A percentile compares a stretch with the other conserved stretches of the same genome.
These are phyloP conservation scores for Pelochelys cantorii DNA, from an alignment of 2,797 vertebrate species.

Conservation along the genomic window DNA sequence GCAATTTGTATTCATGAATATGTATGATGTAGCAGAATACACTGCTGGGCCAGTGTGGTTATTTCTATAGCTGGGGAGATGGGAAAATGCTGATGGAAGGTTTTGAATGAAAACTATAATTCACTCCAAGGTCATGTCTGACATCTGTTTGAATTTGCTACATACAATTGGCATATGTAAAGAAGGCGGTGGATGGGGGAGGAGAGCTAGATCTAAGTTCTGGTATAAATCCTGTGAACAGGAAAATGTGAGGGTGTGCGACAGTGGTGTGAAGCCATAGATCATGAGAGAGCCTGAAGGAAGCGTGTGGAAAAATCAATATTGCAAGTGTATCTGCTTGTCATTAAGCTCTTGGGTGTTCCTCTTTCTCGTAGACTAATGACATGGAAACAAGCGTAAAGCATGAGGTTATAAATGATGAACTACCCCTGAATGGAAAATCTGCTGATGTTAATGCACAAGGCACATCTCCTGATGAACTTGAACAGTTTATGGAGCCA, in stretches of 20 bases:
- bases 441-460: constrained; percentile 59
- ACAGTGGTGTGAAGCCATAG: neutral
- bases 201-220: neutral
- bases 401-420: constrained; percentile 83
- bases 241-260: fast-evolving
- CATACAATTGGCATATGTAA: neutral
- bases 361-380: constrained; percentile 66
- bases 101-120: neutral
- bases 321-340: neutral
- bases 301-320: neutral
- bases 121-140: neutral
- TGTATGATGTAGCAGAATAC: neutral
- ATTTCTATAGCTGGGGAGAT: neutral
- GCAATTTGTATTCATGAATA: neutral
- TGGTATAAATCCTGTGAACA: fast-evolving
- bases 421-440: constrained; percentile 82
- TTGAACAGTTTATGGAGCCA: constrained; percentile 80
- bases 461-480: constrained; percentile 78
- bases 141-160: neutral
- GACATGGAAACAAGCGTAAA: constrained; percentile 81
- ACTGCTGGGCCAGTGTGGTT: neutral
- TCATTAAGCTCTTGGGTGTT: constrained; percentile 27
- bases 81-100: neutral
- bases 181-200: neutral
- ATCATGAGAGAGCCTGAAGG: neutral